These are phyloP conservation scores for Nothoprocta perdicaria DNA, from an alignment of 2,113 vertebrate genomes.

Conservation along the genomic window DNA sequence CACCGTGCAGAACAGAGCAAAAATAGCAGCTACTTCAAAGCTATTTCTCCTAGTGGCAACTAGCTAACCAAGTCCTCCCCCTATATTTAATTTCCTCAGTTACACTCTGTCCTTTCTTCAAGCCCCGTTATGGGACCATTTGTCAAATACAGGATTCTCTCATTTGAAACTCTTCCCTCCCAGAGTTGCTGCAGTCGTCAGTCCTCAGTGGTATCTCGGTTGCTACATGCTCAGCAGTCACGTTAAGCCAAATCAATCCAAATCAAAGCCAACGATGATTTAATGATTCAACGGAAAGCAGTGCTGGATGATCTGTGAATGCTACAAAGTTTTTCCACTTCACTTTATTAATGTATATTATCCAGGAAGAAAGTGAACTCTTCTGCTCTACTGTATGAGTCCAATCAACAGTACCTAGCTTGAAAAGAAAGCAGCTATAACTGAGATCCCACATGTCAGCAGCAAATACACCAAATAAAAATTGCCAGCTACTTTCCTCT, in stretches of 20 bases:
- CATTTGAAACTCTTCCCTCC: not conserved
- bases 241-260: not conserved
- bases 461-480: not conserved
- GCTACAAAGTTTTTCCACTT: not conserved
- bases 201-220: not conserved
- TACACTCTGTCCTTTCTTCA: not conserved
- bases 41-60: not conserved
- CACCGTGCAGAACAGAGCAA: not conserved
- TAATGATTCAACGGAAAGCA: not conserved
- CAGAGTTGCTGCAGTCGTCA: not conserved
- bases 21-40: not conserved
- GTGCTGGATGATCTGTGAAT: not conserved
- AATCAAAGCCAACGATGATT: not conserved
- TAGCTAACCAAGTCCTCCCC: not conserved
- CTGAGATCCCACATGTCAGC: not conserved
- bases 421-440: not conserved
- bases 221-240: slow-evolving; percentile 3
- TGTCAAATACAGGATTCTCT: not conserved
- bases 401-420: not conserved
- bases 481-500: not conserved
- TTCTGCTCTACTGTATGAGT: not conserved
- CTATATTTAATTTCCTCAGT: not conserved
- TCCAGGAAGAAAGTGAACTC: not conserved
- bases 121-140: not conserved
- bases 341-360: not conserved